Percentiles rank a stretch among this genome's conserved stretches.
These are phyloP conservation scores for Thera britannica DNA, from an alignment of 2,888 invertebrate species.

Conservation along the genomic window DNA sequence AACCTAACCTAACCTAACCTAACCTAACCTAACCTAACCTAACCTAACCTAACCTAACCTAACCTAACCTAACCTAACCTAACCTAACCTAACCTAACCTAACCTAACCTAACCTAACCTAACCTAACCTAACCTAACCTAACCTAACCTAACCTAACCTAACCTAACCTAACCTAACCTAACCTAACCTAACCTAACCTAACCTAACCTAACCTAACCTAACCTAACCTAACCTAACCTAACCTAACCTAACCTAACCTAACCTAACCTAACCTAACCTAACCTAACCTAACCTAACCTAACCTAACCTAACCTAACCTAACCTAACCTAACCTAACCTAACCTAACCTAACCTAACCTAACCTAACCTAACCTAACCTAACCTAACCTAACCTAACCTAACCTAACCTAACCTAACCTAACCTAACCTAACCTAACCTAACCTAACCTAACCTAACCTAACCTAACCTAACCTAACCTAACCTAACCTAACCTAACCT, in stretches of 20 bases:
- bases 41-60: conserved; percentile 47
- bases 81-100: conserved; percentile 44
- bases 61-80: conserved; percentile 43
- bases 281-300: conserved; percentile 45
- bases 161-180: conserved; percentile 33
- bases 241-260: conserved; percentile 45
- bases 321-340: conserved; percentile 38
- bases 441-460: conserved; percentile 40
- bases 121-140: conserved; percentile 42
- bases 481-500: conserved; percentile 44
- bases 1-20: conserved; percentile 28
- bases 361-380: conserved; percentile 41
- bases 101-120: too few relatives aligned
- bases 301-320: conserved; percentile 43
- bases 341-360: conserved; percentile 36
- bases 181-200: conserved; percentile 37
- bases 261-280: conserved; percentile 38
- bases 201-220: conserved; percentile 40
- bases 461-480: conserved; percentile 43
- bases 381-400: conserved; percentile 34
- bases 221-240: conserved; percentile 44
- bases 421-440: conserved; percentile 38
- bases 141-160: conserved; percentile 43
- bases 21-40: conserved; percentile 45
- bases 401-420: conserved; percentile 39